phyloP scores from a whole-genome alignment of 2,888 invertebrate species.

The Nudaria mundana region DNA sequence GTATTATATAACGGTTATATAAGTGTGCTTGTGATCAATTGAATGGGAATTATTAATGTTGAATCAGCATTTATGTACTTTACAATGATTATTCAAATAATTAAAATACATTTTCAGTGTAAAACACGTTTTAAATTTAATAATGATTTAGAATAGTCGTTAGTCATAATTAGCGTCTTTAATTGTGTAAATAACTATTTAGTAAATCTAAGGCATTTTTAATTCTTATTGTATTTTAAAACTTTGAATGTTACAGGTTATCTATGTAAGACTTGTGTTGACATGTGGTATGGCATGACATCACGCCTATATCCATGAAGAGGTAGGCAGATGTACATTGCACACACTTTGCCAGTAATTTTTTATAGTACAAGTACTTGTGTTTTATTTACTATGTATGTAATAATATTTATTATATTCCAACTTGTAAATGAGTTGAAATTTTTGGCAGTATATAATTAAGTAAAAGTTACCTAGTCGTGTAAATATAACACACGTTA shows the following conservation, averaged over 20 bases:
- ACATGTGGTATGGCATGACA: no score
- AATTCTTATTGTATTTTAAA: conserved; percentile 1
- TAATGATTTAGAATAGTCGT: background rate
- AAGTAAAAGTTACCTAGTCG: conserved; percentile 19
- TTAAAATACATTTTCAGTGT: conserved; percentile 1
- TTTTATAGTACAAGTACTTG: no score
- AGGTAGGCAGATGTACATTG: no score
- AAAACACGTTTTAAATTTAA: conserved; percentile 1
- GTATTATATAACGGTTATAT: conserved; percentile 4
- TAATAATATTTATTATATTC: no score
- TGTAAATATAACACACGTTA: conserved; percentile 11
- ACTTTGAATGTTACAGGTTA: background rate
- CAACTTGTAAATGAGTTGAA: no score
- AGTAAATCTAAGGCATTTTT: background rate
- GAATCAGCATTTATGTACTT: conserved; percentile 1
- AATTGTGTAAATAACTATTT: background rate
- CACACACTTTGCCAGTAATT: no score
- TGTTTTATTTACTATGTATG: no score
- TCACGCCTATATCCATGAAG: no score
- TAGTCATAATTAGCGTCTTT: background rate
- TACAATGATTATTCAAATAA: background rate
- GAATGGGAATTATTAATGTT: conserved; percentile 5
- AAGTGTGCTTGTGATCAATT: conserved; percentile 1
- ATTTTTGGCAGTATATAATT: background rate
- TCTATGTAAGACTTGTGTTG: background rate